Evolutionary conservation across 2,888 invertebrate species (phyloP), one percentile per base, ranked within the genome.

Genomic region (Neoascia interrupta): DNA sequence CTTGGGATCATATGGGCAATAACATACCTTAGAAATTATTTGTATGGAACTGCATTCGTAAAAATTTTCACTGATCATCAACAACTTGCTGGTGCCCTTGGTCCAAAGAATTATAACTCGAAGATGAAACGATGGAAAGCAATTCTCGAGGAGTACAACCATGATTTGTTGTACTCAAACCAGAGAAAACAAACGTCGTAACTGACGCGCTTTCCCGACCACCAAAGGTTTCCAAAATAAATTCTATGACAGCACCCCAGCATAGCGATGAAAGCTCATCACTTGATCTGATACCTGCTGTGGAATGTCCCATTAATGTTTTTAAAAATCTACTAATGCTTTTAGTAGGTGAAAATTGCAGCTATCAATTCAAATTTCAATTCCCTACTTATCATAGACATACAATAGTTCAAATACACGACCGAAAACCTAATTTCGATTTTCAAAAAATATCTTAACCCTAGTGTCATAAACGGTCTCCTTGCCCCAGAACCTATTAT

Each of bases 31-130:
- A 3, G 23, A 19, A 66, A 43, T 16, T 69, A 45, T 34, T 37
- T 80, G 3, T 80, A 80, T 15, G 70, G 81, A 10, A 47, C 60
- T 3, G 18, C 26, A 5, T 70, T 53, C 43, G 11, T 81, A 6
- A 66, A 63, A 31, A 75, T 81, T 8, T 54, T 37, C 39, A 79
- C 76, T n/a, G n/a, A n/a, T n/a, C n/a, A n/a, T n/a, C n/a, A n/a
- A n/a, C 64, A 49, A 0, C 43, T 60, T 0, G 51, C 41, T 0
- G 43, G 19, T 8, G 64, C 23, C 0, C 10, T 81, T 0, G 76
- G 70, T 37, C 76, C 61, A 11, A 41, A 51, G 6, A 69, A 69
- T 19, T 58, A 28, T 3, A 69, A 69, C 16, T 34, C 51, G 0
- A 69, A 60, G 16, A 60, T 69, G 51, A 69, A 58, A 8, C 49